Base-by-base conservation (phyloP, 2,888 invertebrate genomes). In the Sarcophaga caerulescens region DNA sequence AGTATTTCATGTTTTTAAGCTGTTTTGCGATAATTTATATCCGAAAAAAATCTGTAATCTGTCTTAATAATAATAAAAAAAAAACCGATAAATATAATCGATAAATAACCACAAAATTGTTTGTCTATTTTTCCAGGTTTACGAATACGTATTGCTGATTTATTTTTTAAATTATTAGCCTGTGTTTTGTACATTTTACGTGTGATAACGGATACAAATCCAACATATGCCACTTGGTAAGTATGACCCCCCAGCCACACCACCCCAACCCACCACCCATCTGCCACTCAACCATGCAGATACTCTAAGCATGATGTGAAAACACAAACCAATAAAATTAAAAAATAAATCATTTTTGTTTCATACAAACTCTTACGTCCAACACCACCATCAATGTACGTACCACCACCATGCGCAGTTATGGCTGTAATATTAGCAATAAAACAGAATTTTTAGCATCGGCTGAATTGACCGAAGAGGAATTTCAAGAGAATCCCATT, bases 121-220 rank as follows among this genome's bases (percentile, higher is more conserved):
- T 35, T 35, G 8, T 35, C 35, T 1, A 10, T 35, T 35, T 35
- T 35, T 35, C 2, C 35, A 98, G 99, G 99, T 96, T 96, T 99
- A 94, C 96, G 99, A 93, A 99, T 99, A 94, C 97, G 99, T 93
- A 97, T 99, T 93, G 98, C 98, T 91, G 99, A 99, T 94, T 95
- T 99, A 94, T 96, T 99, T 94, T 97, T 99, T 95, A 99, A 99
- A 94, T 95, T 99, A 91, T 95, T 99, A 93, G 97, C 99, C 93
- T 99, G 99, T 94, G 95, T 98, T 93, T 95, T 99, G 93, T 99
- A 99, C 94, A 97, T 99, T 94, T 96, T 97, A 93, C 95, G 99
- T 91, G 98, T 98, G 89, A 95, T 97, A 93, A 96, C 97, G 91
- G 98, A 99, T 94, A 95, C 95, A 93, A 96, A 98, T 93, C 98